phyloP scores from a whole-genome alignment of 2,113 vertebrate genomes.

The Murina feae region DNA sequence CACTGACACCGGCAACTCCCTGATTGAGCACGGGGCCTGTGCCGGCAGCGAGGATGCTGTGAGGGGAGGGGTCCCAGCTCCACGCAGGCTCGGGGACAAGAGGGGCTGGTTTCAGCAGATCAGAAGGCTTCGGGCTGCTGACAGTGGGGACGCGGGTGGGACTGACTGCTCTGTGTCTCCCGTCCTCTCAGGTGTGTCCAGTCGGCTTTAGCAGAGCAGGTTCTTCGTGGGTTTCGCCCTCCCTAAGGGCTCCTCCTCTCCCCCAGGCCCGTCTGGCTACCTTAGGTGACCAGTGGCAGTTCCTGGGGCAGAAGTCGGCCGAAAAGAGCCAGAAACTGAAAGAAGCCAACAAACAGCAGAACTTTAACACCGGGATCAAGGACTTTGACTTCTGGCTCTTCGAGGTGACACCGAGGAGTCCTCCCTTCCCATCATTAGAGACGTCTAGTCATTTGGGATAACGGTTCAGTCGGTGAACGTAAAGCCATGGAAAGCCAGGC shows the following conservation, averaged over 20 bases:
- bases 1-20: slow-evolving; percentile 94
- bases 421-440: too few relatives aligned
- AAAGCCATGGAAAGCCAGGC: too few relatives aligned
- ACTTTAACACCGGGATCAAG: slow-evolving; percentile 99
- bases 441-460: fast-evolving
- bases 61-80: slow-evolving; percentile 81
- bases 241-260: neutral
- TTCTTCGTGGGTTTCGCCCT: fast-evolving
- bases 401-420: slow-evolving; percentile 88
- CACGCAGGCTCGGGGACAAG: neutral
- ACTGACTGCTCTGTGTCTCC: too few relatives aligned
- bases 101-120: fast-evolving
- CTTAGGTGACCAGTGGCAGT: slow-evolving; percentile 98
- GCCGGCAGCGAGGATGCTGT: slow-evolving; percentile 97
- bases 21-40: slow-evolving; percentile 96
- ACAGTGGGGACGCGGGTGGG: neutral
- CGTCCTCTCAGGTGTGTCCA: fast-evolving
- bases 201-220: too few relatives aligned
- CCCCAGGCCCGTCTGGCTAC: slow-evolving; percentile 89
- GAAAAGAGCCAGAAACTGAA: slow-evolving; percentile 99
- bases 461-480: fast-evolving
- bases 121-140: neutral
- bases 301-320: slow-evolving; percentile 97
- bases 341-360: slow-evolving; percentile 98
- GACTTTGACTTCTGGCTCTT: slow-evolving; percentile 99